These are phyloP conservation scores for Tribolium freemani DNA, from an alignment of 2,888 invertebrate species.

Conservation along the genomic window DNA sequence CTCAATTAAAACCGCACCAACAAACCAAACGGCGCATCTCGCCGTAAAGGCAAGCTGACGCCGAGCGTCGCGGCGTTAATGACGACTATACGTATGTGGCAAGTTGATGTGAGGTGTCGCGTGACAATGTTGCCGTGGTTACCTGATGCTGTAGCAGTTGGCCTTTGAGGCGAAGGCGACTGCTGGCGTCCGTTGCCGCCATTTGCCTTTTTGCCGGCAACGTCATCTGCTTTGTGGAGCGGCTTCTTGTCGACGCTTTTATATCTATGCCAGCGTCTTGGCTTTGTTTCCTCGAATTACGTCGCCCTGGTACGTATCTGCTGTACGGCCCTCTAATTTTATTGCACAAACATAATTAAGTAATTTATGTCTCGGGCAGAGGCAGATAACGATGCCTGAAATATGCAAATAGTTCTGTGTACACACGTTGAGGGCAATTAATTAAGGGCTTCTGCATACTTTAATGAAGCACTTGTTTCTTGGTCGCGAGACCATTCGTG, in stretches of 20 bases:
- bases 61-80: constrained; percentile 45
- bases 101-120: constrained; percentile 43
- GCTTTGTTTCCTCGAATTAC: constrained; percentile 36
- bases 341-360: constrained; percentile 45
- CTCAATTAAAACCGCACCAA: constrained; percentile 17
- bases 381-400: constrained; percentile 43
- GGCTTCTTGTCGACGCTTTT: constrained; percentile 27
- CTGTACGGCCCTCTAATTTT: constrained; percentile 29
- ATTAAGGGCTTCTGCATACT: constrained; percentile 30
- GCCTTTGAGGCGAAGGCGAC: constrained; percentile 22
- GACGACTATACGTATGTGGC: constrained; percentile 34
- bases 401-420: constrained; percentile 47
- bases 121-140: constrained; percentile 52
- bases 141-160: constrained; percentile 43
- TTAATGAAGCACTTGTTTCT: constrained; percentile 34
- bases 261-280: constrained; percentile 17
- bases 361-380: constrained; percentile 39
- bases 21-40: constrained; percentile 12
- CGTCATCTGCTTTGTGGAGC: constrained; percentile 21
- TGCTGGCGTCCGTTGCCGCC: constrained; percentile 26
- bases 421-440: constrained; percentile 37
- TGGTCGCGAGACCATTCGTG: neutral
- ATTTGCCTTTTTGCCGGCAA: constrained; percentile 25
- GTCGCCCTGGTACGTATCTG: constrained; percentile 32
- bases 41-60: constrained; percentile 42